Evolutionary conservation across 2,113 vertebrate species (phyloP).

Genomic region (Petromus typicus): DNA sequence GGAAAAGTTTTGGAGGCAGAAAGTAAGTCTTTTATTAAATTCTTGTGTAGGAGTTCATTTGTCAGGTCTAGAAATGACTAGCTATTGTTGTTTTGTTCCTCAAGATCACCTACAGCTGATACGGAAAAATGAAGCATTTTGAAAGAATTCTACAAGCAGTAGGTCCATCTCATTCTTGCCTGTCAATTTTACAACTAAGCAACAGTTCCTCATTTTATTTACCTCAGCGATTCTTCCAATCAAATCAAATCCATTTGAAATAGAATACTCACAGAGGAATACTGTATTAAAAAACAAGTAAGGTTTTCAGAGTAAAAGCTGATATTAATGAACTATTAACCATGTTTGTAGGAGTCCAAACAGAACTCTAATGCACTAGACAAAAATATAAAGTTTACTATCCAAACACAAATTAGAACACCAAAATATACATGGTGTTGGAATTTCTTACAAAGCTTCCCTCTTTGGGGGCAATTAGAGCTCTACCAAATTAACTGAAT

Average conservation of each 20-base stretch:
- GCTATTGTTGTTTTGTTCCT: conserved; percentile 55
- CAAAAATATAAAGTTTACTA: background rate
- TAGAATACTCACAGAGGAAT: background rate
- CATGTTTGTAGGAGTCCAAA: background rate
- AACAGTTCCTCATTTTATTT: background rate
- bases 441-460: background rate
- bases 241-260: background rate
- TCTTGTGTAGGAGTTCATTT: conserved; percentile 69
- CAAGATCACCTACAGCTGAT: conserved; percentile 46
- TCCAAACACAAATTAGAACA: background rate
- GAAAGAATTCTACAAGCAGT: conserved; percentile 7
- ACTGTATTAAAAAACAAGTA: background rate
- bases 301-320: background rate
- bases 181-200: conserved; percentile 49
- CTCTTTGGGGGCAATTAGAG: background rate
- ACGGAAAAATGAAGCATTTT: conserved; percentile 61
- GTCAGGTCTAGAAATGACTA: conserved; percentile 68
- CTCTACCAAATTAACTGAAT: conserved; percentile 27
- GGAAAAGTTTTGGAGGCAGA: conserved; percentile 60
- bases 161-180: conserved; percentile 4
- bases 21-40: conserved; percentile 76
- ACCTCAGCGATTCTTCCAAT: background rate
- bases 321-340: background rate
- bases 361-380: background rate
- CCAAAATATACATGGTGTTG: background rate